Conservation (phyloP, 2,797 vertebrate species). For the Mycteria americana region DNA sequence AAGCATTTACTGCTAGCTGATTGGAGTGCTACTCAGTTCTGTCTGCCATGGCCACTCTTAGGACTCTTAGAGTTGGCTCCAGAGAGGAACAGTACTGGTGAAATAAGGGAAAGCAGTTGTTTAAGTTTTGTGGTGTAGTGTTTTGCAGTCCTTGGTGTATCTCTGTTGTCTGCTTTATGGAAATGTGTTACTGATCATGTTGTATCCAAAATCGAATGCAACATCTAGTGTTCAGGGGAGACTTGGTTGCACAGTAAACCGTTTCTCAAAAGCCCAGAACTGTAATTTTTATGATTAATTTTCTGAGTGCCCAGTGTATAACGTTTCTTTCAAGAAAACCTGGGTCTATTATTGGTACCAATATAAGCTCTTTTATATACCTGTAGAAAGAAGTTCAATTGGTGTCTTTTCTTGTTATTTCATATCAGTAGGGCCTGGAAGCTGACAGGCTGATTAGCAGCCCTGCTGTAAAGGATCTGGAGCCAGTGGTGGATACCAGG, state of each 20-base stretch:
- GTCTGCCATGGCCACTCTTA: neutral
- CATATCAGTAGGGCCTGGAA: neutral
- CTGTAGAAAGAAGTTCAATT: neutral
- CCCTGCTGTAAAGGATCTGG: neutral
- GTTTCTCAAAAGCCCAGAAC: neutral
- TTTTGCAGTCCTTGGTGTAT: neutral
- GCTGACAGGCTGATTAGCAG: neutral
- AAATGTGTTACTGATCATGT: neutral
- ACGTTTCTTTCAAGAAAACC: neutral
- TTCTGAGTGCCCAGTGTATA: neutral
- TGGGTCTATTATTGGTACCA: neutral
- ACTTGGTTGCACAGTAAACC: neutral
- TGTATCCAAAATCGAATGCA: neutral
- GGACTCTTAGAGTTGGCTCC: neutral
- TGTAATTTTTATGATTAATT: conserved; percentile 9
- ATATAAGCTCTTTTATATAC: neutral
- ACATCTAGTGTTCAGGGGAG: neutral
- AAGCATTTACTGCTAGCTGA: neutral
- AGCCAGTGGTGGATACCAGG: neutral
- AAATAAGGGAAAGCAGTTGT: neutral
- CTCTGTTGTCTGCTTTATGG: neutral
- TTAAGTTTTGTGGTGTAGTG: neutral
- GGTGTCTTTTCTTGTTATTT: neutral
- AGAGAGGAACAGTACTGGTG: neutral
- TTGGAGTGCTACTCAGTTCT: neutral